These are phyloP conservation scores for Gymnogyps californianus DNA, from an alignment of 2,113 vertebrate genomes.

Conservation along the genomic window DNA sequence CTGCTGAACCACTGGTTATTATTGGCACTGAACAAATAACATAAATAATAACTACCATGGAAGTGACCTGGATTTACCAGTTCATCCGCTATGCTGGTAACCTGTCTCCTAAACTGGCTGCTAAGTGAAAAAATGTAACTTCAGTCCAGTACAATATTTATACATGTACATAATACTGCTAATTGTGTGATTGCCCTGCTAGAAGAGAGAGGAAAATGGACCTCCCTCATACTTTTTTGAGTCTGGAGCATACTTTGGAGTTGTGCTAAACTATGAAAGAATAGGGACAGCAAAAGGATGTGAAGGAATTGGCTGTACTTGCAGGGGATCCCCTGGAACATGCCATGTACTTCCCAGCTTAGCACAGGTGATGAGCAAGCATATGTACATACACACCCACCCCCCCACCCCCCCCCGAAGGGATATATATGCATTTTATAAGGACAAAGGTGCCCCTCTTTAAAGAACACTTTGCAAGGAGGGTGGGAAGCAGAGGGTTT, in stretches of 20 bases:
- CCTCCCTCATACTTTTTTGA: neutral
- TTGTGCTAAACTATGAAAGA: neutral
- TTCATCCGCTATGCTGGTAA: neutral
- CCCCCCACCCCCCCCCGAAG: neutral
- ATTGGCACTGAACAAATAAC: neutral
- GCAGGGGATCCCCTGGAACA: neutral
- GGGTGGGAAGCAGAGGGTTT: neutral
- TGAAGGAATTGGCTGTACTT: neutral
- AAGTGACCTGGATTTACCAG: neutral
- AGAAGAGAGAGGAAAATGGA: neutral
- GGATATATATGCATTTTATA: neutral
- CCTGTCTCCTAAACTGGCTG: neutral
- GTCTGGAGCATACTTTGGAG: neutral
- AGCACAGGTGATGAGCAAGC: neutral
- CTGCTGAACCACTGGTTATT: neutral
- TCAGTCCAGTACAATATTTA: neutral
- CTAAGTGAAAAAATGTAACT: neutral
- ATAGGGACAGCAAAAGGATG: neutral
- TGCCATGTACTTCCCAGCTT: neutral
- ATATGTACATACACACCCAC: accelerated
- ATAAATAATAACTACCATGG: neutral
- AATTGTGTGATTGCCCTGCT: neutral
- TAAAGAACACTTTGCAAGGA: neutral
- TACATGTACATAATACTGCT: neutral
- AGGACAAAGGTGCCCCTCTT: neutral